Base-by-base conservation (phyloP, 1,140 invertebrate genomes). In the Drosophila malerkotliana region DNA sequence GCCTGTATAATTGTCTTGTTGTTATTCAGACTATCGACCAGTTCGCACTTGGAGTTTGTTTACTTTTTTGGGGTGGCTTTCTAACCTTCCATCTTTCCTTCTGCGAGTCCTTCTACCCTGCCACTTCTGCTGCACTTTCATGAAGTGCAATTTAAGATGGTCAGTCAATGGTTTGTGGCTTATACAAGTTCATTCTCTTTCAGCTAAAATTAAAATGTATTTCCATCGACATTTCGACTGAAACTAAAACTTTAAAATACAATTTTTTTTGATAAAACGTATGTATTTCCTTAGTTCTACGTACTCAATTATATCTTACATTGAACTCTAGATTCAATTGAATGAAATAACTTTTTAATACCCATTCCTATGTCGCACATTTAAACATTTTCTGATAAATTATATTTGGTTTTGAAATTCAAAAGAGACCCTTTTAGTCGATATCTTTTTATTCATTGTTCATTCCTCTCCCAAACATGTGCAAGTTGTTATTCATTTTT, bases 11-110 rank as follows among this genome's bases (percentile, higher is more conserved):
- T 87, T 76, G 82, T 76, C 83, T 88, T 88, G 83, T 78, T 85
- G 82, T 75, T 88, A 88, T 87, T 87, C 83, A 79, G 82, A 72
- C 83, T 88, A 87, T 87, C 88, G 83, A 88, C 83, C 79, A 88
- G 63, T 79, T 87, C 76, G 57, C 83, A 83, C 83, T 75, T 88
- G 58, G 61, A 88, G 61, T 77, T 66, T 81, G 81, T 85, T 83
- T 88, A 79, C 72, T 44, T 75, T 72, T 49, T 12, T 24, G 49
- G 45, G 44, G 37, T 49, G 30, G 10, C 48, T 49, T 55, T 21
- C 54, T 18, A 18, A 18, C 18, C 18, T 18, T 18, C 18, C 18
- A 18, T 18, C 18, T 18, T 18, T 18, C 18, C 18, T 18, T 18
- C 18, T 18, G 18, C 18, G 18, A 18, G 18, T 18, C 18, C 1